Evolutionary conservation across 2,888 invertebrate genomes (phyloP), one percentile per base, ranked within the genome.

Genomic region (Polymixis lichenea): DNA sequence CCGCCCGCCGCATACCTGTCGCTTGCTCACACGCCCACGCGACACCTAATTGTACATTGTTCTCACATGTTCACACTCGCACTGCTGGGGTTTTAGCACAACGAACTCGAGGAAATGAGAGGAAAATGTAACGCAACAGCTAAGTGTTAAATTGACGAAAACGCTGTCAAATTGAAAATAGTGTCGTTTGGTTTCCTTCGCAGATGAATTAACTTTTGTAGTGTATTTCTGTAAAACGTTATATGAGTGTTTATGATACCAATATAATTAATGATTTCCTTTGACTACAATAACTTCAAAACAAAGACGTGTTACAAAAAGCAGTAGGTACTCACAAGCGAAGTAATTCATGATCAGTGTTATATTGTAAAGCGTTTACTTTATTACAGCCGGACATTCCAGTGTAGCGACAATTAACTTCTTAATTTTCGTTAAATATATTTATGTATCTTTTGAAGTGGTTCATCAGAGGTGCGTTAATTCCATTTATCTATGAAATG

Each of bases 371-470:
- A 88, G 72, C 76, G 65, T 86, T 80, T 80, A 84, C 79, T 84
- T 87, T 88, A 90, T 89, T 91, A 91, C 87, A 89, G 89, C 81
- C 76, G 81, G 85, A 89, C 83, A 88, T 88, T 88, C 89, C 88
- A 75, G 83, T 86, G 84, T 78, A 86, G 84, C 86, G 88, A 89
- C 92, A 91, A 93, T 92, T 92, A 92, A 92, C 91, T 92, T 92
- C 86, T 92, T 91, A 91, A 91, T 91, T 89, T 90, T 87, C 86
- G 84, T 89, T 89, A 62, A 88, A 89, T 84, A 92, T 91, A 91
- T 93, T 94, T 93, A 92, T 91, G 91, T 72, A 79, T 88, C 88
- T 90, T 96, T 96, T 95, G 95, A 95, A 92, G 93, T 94, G 84
- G 73, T 85, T 82, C 86, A 89, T 90, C 90, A 90, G 90, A 89